These are phyloP conservation scores for Atlantisia rogersi DNA, from an alignment of 2,113 vertebrate species.

Conservation along the genomic window DNA sequence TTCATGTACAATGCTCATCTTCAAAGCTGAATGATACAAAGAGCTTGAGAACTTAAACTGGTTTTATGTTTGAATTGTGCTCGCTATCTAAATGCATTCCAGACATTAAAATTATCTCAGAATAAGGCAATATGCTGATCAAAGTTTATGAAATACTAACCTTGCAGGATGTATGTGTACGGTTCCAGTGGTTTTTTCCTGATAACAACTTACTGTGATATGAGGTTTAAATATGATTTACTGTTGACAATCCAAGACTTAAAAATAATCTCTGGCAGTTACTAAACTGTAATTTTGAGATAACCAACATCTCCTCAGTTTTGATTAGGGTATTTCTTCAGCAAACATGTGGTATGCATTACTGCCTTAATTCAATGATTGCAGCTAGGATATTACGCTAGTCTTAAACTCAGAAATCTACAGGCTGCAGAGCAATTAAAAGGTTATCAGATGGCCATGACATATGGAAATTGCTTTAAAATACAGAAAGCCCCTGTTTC, in stretches of 20 bases:
- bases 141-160: background rate
- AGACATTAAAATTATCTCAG: background rate
- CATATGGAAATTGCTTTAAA: background rate
- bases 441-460: slow-evolving; percentile 6
- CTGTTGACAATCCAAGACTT: background rate
- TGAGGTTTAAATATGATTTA: background rate
- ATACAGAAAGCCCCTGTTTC: background rate
- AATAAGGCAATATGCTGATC: background rate
- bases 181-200: background rate
- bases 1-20: background rate
- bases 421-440: background rate
- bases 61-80: background rate
- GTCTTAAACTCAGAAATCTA: slow-evolving; percentile 5
- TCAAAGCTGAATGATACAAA: background rate
- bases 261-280: background rate
- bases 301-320: background rate
- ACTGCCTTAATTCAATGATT: background rate
- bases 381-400: background rate
- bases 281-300: background rate
- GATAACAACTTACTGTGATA: background rate
- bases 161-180: background rate
- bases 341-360: background rate
- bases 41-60: background rate
- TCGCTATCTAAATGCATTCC: background rate
- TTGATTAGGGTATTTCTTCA: background rate